A percentile compares a stretch with the other conserved stretches of the same genome.
Conservation (phyloP, 2,113 vertebrate genomes). For the Bombycilla garrulus region DNA sequence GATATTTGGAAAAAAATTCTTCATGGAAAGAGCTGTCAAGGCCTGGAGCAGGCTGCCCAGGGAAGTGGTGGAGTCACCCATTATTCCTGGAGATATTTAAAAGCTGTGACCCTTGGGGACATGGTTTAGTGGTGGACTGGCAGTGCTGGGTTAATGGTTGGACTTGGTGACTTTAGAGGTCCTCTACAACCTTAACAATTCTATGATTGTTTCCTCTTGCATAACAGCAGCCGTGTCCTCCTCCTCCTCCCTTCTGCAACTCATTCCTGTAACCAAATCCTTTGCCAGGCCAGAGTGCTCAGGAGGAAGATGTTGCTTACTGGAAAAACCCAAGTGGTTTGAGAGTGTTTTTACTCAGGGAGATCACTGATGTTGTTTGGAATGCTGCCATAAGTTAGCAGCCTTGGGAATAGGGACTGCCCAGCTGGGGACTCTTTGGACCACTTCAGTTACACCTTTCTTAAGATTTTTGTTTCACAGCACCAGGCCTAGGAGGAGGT, state of each 20-base stretch:
- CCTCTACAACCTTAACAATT: neutral
- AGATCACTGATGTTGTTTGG: neutral
- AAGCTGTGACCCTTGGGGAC: neutral
- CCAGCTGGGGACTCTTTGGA: neutral
- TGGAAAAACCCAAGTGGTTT: neutral
- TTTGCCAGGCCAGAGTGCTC: neutral
- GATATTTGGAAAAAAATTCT: neutral
- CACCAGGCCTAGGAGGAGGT: neutral
- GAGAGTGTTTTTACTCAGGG: neutral
- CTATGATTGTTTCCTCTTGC: neutral
- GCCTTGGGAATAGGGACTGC: neutral
- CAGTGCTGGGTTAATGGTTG: neutral
- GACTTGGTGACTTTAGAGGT: neutral
- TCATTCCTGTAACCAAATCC: neutral
- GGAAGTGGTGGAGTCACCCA: neutral
- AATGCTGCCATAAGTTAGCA: neutral
- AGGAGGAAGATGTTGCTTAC: neutral
- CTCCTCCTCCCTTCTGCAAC: neutral
- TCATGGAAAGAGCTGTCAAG: neutral
- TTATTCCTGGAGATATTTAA: neutral
- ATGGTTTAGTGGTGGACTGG: neutral
- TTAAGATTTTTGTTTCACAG: neutral
- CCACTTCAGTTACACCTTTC: neutral
- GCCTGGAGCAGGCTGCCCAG: neutral
- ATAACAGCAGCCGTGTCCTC: fast-evolving